These are phyloP conservation scores for Dipodomys stephensi DNA, from an alignment of 2,113 vertebrate genomes.

Conservation along the genomic window DNA sequence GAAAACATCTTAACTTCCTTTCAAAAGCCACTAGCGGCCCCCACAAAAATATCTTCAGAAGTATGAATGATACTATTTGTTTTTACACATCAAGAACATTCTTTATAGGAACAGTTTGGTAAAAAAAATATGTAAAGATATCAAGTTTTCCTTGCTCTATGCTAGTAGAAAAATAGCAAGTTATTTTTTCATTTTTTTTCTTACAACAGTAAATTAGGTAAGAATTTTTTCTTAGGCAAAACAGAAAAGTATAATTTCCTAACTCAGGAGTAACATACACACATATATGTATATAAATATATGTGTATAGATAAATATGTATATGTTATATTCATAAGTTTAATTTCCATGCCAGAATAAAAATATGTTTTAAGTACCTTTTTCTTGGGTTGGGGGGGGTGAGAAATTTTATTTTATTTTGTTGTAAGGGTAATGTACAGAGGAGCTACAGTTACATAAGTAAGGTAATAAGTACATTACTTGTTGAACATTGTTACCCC, in stretches of 20 bases:
- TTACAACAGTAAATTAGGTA: constrained; percentile 41
- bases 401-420: too few relatives aligned
- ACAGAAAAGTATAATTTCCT: constrained; percentile 34
- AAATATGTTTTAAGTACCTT: background rate
- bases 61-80: constrained; percentile 57
- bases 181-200: background rate
- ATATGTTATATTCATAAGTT: background rate
- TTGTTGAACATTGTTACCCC: too few relatives aligned
- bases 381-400: background rate
- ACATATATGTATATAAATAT: too few relatives aligned
- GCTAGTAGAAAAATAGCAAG: constrained; percentile 40
- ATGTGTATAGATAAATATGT: too few relatives aligned
- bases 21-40: constrained; percentile 63
- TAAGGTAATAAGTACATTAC: too few relatives aligned
- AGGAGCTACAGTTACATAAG: too few relatives aligned
- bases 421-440: too few relatives aligned
- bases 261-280: background rate
- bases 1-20: constrained; percentile 69
- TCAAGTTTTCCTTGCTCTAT: constrained; percentile 29
- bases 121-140: constrained; percentile 65
- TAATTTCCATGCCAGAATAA: background rate
- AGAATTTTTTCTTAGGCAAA: constrained; percentile 33
- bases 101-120: constrained; percentile 51
- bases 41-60: constrained; percentile 55
- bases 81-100: background rate